Percentiles rank a stretch among this genome's conserved stretches.
Evolutionary conservation across 92 coral and sea anemone genomes (phyloP).

Genomic region (Porites divaricata): DNA sequence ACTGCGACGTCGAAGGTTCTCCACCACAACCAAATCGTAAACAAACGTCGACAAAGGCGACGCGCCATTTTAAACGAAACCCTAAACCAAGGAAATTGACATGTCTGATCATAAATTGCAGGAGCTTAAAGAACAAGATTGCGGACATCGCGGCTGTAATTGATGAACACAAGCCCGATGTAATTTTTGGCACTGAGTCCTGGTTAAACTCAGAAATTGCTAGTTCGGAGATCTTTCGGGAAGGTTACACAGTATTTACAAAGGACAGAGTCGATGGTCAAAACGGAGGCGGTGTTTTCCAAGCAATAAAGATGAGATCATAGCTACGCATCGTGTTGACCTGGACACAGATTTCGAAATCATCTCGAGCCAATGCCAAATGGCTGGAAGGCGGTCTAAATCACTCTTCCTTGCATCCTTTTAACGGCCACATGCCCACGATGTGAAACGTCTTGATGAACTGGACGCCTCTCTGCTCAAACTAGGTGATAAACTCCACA

Average conservation of each 20-base stretch:
- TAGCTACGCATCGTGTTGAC: constrained; percentile 46
- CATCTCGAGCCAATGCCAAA: constrained; percentile 64
- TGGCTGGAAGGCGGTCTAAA: constrained; percentile 40
- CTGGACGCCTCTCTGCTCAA: constrained; percentile 47
- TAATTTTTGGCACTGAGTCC: constrained; percentile 51
- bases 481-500: constrained; percentile 35
- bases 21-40: constrained; percentile 13
- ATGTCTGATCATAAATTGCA: constrained; percentile 23
- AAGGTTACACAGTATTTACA: no score
- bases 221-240: constrained; percentile 41
- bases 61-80: background rate
- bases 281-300: no score
- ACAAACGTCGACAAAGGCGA: constrained; percentile 5
- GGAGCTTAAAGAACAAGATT: constrained; percentile 52
- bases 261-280: no score
- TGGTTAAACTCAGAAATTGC: constrained; percentile 46
- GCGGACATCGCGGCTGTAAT: constrained; percentile 36
- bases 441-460: constrained; percentile 28
- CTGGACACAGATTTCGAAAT: constrained; percentile 59
- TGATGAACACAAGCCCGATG: constrained; percentile 36
- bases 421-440: no score
- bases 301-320: no score
- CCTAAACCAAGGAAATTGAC: constrained; percentile 12
- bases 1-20: constrained; percentile 14
- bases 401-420: no score